Percentiles rank a stretch among this genome's conserved stretches.
Conservation (phyloP, 2,797 vertebrate species). For the Trachops cirrhosus region DNA sequence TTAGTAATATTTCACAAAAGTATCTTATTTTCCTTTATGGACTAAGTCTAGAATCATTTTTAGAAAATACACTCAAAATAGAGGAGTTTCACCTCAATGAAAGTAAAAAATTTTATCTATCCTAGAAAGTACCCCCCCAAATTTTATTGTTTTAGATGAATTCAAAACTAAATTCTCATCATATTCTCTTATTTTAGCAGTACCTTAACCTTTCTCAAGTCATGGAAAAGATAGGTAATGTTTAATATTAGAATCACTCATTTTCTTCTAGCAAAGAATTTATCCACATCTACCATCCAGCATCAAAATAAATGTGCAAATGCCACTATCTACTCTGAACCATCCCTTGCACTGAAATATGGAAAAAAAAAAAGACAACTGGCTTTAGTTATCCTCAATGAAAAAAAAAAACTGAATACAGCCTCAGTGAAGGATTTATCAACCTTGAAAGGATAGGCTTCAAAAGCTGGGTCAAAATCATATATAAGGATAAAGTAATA, state of each 20-base stretch:
- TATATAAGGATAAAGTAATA: background rate
- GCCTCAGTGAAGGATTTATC: background rate
- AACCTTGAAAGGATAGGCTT: background rate
- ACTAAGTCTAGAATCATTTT: background rate
- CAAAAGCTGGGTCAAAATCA: background rate
- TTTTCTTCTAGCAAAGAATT: constrained; percentile 2
- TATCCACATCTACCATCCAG: background rate
- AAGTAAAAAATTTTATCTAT: background rate
- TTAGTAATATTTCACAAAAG: constrained; percentile 75
- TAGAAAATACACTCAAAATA: background rate
- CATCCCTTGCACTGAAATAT: background rate
- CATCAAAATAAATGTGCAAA: background rate
- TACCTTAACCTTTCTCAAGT: background rate
- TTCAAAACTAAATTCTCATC: constrained; percentile 8
- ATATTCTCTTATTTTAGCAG: background rate
- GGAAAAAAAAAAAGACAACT: background rate
- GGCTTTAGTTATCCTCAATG: background rate
- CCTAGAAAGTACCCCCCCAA: background rate
- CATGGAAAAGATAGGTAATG: background rate
- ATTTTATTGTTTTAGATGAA: background rate
- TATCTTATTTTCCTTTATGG: constrained; percentile 74
- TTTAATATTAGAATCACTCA: background rate
- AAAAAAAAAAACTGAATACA: background rate
- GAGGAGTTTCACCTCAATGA: background rate
- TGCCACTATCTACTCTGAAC: background rate